Evolutionary conservation across 2,113 vertebrate genomes (phyloP), one percentile per base, ranked within the genome.

Genomic region (Callopanchax toddi): DNA sequence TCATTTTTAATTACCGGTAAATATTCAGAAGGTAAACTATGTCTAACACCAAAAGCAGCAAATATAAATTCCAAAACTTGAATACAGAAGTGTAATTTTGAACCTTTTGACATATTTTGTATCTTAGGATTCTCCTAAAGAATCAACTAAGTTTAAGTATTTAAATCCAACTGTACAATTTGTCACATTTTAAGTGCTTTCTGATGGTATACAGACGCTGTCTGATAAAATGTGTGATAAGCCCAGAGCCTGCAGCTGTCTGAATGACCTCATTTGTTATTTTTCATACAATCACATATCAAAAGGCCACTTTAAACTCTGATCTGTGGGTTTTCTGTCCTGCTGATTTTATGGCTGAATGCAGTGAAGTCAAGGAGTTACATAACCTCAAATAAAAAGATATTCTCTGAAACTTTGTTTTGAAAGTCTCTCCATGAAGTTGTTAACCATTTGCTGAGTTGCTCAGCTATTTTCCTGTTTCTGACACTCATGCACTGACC

Each of bases 261-360:
- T 46, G 12, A 76, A 77, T 72, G 69, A 82, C 63, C 49, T 72
- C 36, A 80, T 81, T 74, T 51, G 67, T 61, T 68, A 60, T 7
- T 32, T 72, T 70, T 64, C 36, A n/a, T 40, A 8, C 48, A 17
- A 49, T 53, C 36, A 53, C 60, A 70, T 64, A 63, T 67, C 29
- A 70, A 45, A 63, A 23, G 67, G 62, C 18, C 68, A 58, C 42
- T 8, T 32, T 32, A 65, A 76, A 73, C 26, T 48, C 42, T 54
- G 57, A 78, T 78, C 22, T 54, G 56, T 65, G 34, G 51, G 58
- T 60, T 77, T 83, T 65, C 39, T 70, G 45, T 56, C 11, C 23
- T 5, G 60, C 36, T 78, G 64, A 36, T 70, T 82, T 73, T 71
- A 82, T 7, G 51, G 17, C 37, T 12, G 32, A 23, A 34, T 67